Evolutionary conservation across 2,113 vertebrate species (phyloP), one percentile per base, ranked within the genome.

Genomic region (Dipodomys ordii): DNA sequence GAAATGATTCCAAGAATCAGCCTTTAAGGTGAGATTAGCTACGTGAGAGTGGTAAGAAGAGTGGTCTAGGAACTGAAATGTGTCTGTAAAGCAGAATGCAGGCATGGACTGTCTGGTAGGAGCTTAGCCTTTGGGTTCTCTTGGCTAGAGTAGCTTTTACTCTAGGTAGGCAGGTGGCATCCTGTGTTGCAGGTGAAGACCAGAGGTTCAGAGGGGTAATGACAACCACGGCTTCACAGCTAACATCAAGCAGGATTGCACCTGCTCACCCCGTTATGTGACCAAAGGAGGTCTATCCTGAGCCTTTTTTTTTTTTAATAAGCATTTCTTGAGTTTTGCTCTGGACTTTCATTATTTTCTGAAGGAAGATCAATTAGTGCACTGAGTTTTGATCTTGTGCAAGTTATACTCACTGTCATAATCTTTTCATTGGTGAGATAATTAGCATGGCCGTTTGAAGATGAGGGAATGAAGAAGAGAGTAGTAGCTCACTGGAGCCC

Each of bases 391-490:
- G 39, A 32, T 49, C 39, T 79, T n/a, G 15, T 8, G 15, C 23
- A 78, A 64, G 88, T 73, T 10, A 8, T 22, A 20, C 20, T 80
- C 23, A 16, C n/a, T 65, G 88, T 35, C 35, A 46, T 46, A 44
- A 39, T 53, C 16, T 15, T 44, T 32, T 64, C 74, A 35, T 1
- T 80, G 65, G 82, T 2, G 25, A 83, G 16, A 68, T 22, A 22
- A 71, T 71, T 68, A 25, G 60, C 44, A 3, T 10, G 68, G 46
- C 46, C 3, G 13, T 60, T 80, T 22, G 32, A 83, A 90, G 83
- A 35, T 76, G 67, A 96, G 84, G 81, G 81, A 88, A 46, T 74
- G 12, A 85, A 78, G 62, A 92, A 68, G 76, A 20, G 72, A 22
- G 3, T 13, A 18, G 28, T 46, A 27, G 39, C 32, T 67, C 6